Evolutionary conservation across 2,113 vertebrate genomes (phyloP), one percentile per base, ranked within the genome.

Genomic region (Ictalurus furcatus): DNA sequence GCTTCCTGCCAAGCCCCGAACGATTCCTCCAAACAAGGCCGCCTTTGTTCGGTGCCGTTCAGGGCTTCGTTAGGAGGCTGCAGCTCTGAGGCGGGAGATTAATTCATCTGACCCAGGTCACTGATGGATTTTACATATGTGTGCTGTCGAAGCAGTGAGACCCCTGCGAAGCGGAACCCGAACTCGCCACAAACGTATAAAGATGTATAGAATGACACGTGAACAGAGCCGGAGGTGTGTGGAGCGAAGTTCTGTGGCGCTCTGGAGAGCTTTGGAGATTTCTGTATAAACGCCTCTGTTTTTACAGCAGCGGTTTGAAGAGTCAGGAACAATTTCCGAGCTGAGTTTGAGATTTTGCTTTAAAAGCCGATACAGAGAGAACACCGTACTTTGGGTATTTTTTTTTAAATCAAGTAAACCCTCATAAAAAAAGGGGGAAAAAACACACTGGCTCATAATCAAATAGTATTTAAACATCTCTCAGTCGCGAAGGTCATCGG

Each of bases 21-120:
- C 65, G 44, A 92, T 91, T 85, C 87, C 58, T 25, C 13, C 61
- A 89, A 92, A 90, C 91, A 94, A 93, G 91, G 86, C 86, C 90
- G 84, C 83, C 91, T 94, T 92, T 92, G 92, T 86, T 92, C 71
- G 6, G 54, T 30, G 6, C 81, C 76, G 69, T 88, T 82, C 90
- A 90, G 85, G 63, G 86, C 90, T 89, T 90, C 83, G 92, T 87
- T 92, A 91, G 90, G 91, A 91, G 88, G 85, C 74, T 90, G 83
- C 86, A 89, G 79, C 87, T 59, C 37, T 90, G 76, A 40, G 85
- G 89, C 83, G 58, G 79, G 90, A 91, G 91, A 92, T 92, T 79
- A 86, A 88, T 84, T 90, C 76, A 88, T 88, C 84, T 34, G 21
- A 67, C 44, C 56, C 61, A 58, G 89, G 84, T 84, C 54, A 74